These are phyloP conservation scores for Periophthalmodon schlosseri DNA, from an alignment of 2,113 vertebrate species.

Conservation along the genomic window DNA sequence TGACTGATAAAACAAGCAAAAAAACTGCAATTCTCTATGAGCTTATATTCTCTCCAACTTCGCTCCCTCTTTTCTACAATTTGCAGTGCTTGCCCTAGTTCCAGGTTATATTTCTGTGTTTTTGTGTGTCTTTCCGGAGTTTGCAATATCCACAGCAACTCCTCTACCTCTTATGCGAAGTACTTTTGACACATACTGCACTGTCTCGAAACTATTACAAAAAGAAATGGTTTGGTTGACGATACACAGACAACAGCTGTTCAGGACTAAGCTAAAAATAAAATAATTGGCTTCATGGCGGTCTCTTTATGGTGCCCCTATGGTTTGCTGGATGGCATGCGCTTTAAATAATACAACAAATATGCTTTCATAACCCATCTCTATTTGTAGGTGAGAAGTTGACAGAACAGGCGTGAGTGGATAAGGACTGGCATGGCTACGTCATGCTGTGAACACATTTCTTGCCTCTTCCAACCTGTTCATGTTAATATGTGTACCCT, in stretches of 20 bases:
- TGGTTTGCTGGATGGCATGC: neutral
- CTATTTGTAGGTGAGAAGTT: constrained; percentile 32
- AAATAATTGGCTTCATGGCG: neutral
- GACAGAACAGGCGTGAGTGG: constrained; percentile 23
- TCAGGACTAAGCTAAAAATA: neutral
- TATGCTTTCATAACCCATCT: constrained; percentile 15
- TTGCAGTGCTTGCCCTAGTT: too few species aligned
- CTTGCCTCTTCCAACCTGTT: constrained; percentile 30
- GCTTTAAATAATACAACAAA: neutral
- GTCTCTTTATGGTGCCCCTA: neutral
- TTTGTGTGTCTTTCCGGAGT: too few species aligned
- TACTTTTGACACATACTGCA: too few species aligned
- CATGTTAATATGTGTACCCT: constrained; percentile 13
- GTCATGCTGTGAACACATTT: constrained; percentile 39
- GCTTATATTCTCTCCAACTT: too few species aligned
- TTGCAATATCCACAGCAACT: too few species aligned
- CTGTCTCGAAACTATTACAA: too few species aligned
- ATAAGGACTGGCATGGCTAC: constrained; percentile 25
- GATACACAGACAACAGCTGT: neutral
- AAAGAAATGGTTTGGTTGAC: neutral
- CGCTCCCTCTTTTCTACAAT: too few species aligned
- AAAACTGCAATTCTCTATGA: too few species aligned
- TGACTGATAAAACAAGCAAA: too few species aligned
- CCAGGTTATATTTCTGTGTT: too few species aligned
- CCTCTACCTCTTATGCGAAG: too few species aligned